These are phyloP conservation scores for Tricholauxania praeusta DNA, from an alignment of 2,888 invertebrate genomes.

Conservation along the genomic window DNA sequence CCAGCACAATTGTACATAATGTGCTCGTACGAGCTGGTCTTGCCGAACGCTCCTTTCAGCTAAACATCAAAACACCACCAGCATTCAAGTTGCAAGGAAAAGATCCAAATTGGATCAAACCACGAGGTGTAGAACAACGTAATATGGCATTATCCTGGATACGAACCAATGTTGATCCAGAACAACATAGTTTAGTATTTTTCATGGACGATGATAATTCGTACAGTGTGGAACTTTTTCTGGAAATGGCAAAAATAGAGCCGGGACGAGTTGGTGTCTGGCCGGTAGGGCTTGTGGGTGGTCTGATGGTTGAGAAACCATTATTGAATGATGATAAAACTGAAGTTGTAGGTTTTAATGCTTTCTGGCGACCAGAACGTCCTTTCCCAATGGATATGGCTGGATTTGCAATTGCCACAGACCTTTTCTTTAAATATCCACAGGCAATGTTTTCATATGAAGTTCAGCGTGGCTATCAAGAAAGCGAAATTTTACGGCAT, in stretches of 20 bases:
- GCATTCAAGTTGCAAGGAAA: slow-evolving; percentile 75
- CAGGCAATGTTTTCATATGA: slow-evolving; percentile 85
- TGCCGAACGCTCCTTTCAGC: slow-evolving; percentile 70
- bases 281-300: slow-evolving; percentile 97
- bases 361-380: slow-evolving; percentile 90
- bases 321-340: slow-evolving; percentile 75
- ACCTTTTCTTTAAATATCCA: slow-evolving; percentile 77
- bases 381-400: slow-evolving; percentile 99
- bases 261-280: slow-evolving; percentile 84
- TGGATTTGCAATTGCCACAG: slow-evolving; percentile 89
- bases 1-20: slow-evolving; percentile 74
- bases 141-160: slow-evolving; percentile 88
- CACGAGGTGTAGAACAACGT: slow-evolving; percentile 91
- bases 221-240: slow-evolving; percentile 89
- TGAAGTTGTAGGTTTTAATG: slow-evolving; percentile 72
- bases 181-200: slow-evolving; percentile 79
- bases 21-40: slow-evolving; percentile 71
- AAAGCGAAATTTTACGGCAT: slow-evolving; percentile 84
- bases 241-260: slow-evolving; percentile 86
- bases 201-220: slow-evolving; percentile 99
- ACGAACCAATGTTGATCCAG: slow-evolving; percentile 66
- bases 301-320: slow-evolving; percentile 92
- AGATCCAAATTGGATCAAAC: slow-evolving; percentile 81
- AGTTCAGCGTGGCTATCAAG: slow-evolving; percentile 90
- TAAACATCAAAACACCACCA: slow-evolving; percentile 78